Conservation (phyloP, 2,888 invertebrate species). For the Anthophora plumipes region DNA sequence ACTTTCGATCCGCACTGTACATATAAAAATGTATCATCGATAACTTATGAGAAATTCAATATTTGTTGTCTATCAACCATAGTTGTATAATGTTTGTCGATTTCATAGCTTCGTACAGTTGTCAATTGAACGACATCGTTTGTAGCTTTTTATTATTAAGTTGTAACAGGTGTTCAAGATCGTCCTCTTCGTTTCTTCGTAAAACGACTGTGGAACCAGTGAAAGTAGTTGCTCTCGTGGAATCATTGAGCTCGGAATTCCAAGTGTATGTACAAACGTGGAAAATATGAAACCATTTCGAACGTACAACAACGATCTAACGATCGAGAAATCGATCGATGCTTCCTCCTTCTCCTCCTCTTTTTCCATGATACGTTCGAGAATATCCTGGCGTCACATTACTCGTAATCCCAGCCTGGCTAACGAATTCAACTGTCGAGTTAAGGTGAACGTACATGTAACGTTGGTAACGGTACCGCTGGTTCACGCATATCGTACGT, state of each 20-base stretch:
- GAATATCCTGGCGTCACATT: conserved; percentile 64
- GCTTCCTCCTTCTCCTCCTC: background rate
- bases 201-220: background rate
- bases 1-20: too few relatives aligned
- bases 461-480: conserved; percentile 65
- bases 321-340: conserved; percentile 32
- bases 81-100: too few relatives aligned
- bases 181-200: too few relatives aligned
- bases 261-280: background rate
- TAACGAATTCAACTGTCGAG: conserved; percentile 68
- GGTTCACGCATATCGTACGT: conserved; percentile 60
- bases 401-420: conserved; percentile 58
- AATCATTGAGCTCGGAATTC: background rate
- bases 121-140: too few relatives aligned
- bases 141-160: too few relatives aligned
- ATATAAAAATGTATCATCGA: too few relatives aligned
- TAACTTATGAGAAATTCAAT: too few relatives aligned
- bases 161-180: too few relatives aligned
- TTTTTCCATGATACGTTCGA: conserved; percentile 35
- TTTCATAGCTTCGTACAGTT: too few relatives aligned
- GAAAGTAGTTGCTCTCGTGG: conserved; percentile 19
- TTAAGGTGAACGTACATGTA: conserved; percentile 64
- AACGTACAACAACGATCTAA: conserved; percentile 38
- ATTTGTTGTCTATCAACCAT: too few relatives aligned
- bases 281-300: background rate